Conservation (phyloP, 2,113 vertebrate species). For the Alces alces region DNA sequence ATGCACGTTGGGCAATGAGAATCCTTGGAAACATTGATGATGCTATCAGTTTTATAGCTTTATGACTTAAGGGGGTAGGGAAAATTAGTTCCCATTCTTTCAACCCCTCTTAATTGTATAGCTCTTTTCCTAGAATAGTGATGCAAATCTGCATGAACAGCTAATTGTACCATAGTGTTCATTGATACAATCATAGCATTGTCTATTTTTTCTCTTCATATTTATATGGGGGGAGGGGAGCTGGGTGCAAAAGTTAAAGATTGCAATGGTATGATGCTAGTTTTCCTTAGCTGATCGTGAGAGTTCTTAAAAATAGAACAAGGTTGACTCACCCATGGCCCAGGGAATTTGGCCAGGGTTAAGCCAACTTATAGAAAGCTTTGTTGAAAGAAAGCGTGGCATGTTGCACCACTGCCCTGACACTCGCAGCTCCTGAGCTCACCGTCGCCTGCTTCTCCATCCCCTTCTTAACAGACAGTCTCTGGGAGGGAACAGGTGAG, state of each 20-base stretch:
- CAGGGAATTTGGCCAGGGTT: not conserved
- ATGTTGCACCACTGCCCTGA: slow-evolving; percentile 34
- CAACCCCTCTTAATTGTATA: slow-evolving; percentile 20
- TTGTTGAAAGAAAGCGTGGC: slow-evolving; percentile 48
- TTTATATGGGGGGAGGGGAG: slow-evolving; percentile 26
- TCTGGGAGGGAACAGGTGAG: not conserved
- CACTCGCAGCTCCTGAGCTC: not conserved
- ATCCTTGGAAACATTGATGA: slow-evolving; percentile 50
- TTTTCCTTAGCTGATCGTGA: slow-evolving; percentile 60
- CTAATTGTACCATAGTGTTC: slow-evolving; percentile 48
- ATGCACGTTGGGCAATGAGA: not conserved
- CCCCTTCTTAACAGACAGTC: not conserved
- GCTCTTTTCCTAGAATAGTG: slow-evolving; percentile 66
- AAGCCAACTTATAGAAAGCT: not conserved
- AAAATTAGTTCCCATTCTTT: slow-evolving; percentile 60
- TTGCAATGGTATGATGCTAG: slow-evolving; percentile 21
- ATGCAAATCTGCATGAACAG: slow-evolving; percentile 46
- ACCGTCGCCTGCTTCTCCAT: not conserved
- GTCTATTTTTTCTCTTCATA: slow-evolving; percentile 62
- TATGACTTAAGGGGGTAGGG: slow-evolving; percentile 57
- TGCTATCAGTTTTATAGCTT: slow-evolving; percentile 59
- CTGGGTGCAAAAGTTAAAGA: not conserved
- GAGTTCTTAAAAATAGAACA: slow-evolving; percentile 49
- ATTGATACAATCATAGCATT: slow-evolving; percentile 62
- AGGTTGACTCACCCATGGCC: slow-evolving; percentile 8